Evolutionary conservation across 2,797 vertebrate genomes (phyloP).

Genomic region (Amphiprion clarkii): DNA sequence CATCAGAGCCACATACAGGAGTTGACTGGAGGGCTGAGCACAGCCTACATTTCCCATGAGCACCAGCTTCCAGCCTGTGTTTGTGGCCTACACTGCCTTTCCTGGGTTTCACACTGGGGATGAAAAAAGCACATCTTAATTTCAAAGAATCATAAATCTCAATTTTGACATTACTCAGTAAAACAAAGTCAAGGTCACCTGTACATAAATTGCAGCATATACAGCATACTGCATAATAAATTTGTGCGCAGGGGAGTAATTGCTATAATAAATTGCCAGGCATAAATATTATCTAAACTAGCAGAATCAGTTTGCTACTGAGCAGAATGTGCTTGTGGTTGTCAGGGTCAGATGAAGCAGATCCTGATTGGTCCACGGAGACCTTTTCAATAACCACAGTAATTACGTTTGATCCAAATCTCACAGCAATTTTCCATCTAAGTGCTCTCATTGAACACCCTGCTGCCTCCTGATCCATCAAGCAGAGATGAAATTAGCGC

Average conservation of each 20-base stretch:
- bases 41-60: conserved; percentile 89
- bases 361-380: conserved; percentile 54
- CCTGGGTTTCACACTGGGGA: conserved; percentile 87
- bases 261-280: conserved; percentile 22
- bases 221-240: background rate
- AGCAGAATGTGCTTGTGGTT: conserved; percentile 36
- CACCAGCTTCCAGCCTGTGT: conserved; percentile 85
- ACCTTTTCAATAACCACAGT: conserved; percentile 55
- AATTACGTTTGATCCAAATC: conserved; percentile 67
- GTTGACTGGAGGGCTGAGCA: conserved; percentile 82
- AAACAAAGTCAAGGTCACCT: background rate
- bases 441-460: conserved; percentile 61
- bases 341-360: conserved; percentile 52
- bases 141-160: conserved; percentile 1
- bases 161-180: conserved; percentile 2
- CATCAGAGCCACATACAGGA: conserved; percentile 91
- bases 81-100: conserved; percentile 89
- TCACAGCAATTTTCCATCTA: conserved; percentile 63
- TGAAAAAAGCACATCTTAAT: conserved; percentile 6
- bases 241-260: background rate
- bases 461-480: conserved; percentile 48
- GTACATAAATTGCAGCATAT: background rate
- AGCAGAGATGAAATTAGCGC: conserved; percentile 34
- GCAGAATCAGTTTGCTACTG: conserved; percentile 13
- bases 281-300: conserved; percentile 28